Conservation (phyloP, 2,113 vertebrate genomes). For the Callorhinus ursinus region DNA sequence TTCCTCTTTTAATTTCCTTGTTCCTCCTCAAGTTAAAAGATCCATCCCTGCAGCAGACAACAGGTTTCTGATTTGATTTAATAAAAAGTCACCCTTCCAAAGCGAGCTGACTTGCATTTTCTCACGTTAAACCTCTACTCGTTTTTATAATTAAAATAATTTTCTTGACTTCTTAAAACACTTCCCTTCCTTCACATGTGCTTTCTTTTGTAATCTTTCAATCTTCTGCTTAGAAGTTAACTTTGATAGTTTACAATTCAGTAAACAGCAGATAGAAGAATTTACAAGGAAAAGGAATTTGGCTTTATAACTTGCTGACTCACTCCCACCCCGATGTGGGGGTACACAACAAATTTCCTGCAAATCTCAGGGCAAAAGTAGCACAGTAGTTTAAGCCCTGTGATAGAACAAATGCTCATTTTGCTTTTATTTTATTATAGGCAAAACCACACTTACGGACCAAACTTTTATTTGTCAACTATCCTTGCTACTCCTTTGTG, state of each 20-base stretch:
- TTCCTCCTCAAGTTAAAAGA: background rate
- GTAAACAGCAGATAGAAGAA: constrained; percentile 28
- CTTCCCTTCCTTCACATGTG: background rate
- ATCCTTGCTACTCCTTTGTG: background rate
- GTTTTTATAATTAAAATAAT: constrained; percentile 61
- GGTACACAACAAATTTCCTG: background rate
- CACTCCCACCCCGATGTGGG: background rate
- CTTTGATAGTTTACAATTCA: constrained; percentile 1
- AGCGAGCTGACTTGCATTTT: background rate
- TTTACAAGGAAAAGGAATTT: constrained; percentile 3
- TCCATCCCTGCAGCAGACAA: background rate
- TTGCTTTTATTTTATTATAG: constrained; percentile 31
- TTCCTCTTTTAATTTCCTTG: constrained; percentile 73
- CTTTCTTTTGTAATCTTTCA: background rate
- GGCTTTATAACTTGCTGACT: background rate
- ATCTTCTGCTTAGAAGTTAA: constrained; percentile 17
- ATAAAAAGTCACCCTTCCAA: background rate
- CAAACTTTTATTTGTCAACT: background rate
- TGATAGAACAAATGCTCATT: background rate
- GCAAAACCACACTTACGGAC: background rate
- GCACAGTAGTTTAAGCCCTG: background rate
- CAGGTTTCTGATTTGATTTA: constrained; percentile 44
- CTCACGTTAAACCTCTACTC: background rate
- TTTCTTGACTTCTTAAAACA: constrained; percentile 47
- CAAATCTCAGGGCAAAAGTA: background rate